Base-by-base conservation (phyloP, 2,888 invertebrate genomes). In the Campaea margaritaria region DNA sequence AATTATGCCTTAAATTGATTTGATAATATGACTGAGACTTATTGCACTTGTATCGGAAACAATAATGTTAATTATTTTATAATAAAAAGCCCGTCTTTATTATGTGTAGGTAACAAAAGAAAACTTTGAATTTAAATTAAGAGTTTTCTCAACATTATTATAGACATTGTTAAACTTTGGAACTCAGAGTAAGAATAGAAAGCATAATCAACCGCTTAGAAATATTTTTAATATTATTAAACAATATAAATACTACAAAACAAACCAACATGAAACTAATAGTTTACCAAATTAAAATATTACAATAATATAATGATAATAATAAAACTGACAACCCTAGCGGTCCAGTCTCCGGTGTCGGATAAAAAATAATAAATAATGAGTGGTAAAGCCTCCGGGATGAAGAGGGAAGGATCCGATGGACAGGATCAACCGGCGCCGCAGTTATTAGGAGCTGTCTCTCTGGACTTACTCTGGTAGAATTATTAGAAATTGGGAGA, bases 291-390 rank as follows among this genome's bases (percentile, higher is more conserved):
- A 11, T 34, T 9, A 2, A 34, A 11, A 11, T 34, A 11, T 9
- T n/a, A n/a, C n/a, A n/a, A n/a, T n/a, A n/a, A n/a, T n/a, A n/a
- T n/a, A n/a, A n/a, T n/a, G n/a, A n/a, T n/a, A n/a, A n/a, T n/a
- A n/a, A n/a, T n/a, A n/a, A n/a, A n/a, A n/a, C n/a, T 5, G 14
- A 36, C 59, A 59, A 42, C 59, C 59, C 59, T 59, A 50, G 13
- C 44, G 10, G 38, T 13, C 12, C 12, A 13, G 27, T 43, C 50
- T 36, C 49, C 68, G 65, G 42, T 67, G 73, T 70, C 69, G 72
- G 73, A 79, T 79, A 76, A 78, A 75, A 76, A 76, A 76, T 75
- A 78, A 78, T 75, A 80, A 81, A 77, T 76, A 79, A 79, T 74
- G 70, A 73, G 69, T 65, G 68, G 55, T 55, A 62, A 66, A 70